A percentile compares a stretch with the other conserved stretches of the same genome.
Conservation (phyloP, 2,888 invertebrate genomes). For the Vesta saturnalis region DNA sequence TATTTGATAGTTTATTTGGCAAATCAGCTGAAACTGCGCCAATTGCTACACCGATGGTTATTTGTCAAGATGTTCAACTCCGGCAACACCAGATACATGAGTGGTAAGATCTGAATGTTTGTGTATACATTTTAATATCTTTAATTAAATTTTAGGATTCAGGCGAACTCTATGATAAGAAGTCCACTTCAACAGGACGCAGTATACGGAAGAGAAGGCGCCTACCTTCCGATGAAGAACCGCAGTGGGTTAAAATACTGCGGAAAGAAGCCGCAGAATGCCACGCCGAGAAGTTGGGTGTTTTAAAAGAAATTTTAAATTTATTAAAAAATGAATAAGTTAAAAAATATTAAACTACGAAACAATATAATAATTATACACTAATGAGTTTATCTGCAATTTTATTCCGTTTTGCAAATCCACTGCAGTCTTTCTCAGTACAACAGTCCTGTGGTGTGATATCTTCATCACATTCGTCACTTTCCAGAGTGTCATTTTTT, state of each 20-base stretch:
- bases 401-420: neutral
- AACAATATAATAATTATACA: neutral
- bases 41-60: neutral
- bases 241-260: constrained; percentile 3
- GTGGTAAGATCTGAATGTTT: too few species aligned
- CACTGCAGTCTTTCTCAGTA: too few species aligned
- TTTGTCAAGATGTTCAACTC: constrained; percentile 5
- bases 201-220: neutral
- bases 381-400: neutral
- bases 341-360: neutral
- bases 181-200: too few species aligned
- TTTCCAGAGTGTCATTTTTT: constrained; percentile 2
- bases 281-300: neutral
- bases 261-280: neutral
- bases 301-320: neutral
- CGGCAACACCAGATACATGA: neutral
- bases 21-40: too few species aligned
- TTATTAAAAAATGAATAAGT: neutral
- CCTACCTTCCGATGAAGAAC: constrained; percentile 1
- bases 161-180: too few species aligned
- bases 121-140: too few species aligned
- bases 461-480: neutral
- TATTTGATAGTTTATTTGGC: too few species aligned
- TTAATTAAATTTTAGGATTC: too few species aligned
- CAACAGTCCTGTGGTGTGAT: too few species aligned